Conservation (phyloP, 2,113 vertebrate species). For the Dasyornis broadbenti region DNA sequence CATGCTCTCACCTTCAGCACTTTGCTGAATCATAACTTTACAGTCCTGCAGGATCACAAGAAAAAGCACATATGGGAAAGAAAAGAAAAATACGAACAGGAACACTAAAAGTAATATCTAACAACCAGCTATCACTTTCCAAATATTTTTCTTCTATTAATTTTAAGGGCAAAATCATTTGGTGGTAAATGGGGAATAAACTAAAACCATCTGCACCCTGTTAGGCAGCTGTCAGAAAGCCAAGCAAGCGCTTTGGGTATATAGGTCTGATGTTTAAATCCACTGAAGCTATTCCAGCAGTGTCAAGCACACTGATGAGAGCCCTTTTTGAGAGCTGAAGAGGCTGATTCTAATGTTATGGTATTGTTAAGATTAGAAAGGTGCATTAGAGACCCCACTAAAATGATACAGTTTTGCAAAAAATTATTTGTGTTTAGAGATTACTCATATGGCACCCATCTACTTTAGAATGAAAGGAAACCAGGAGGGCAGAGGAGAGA, state of each 20-base stretch:
- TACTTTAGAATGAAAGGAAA: slow-evolving; percentile 18
- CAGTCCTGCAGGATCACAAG: background rate
- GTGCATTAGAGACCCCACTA: background rate
- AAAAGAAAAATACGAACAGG: slow-evolving; percentile 26
- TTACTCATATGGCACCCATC: slow-evolving; percentile 21
- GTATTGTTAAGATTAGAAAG: slow-evolving; percentile 11
- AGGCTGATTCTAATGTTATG: background rate
- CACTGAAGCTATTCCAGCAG: slow-evolving; percentile 32
- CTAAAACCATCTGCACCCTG: slow-evolving; percentile 48
- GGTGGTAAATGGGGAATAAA: slow-evolving; percentile 59
- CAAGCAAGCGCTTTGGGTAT: slow-evolving; percentile 17
- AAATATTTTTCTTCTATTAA: slow-evolving; percentile 64
- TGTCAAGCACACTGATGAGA: slow-evolving; percentile 3
- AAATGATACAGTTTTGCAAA: background rate
- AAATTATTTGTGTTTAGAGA: background rate
- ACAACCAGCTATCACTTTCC: slow-evolving; percentile 51
- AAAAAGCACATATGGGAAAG: background rate
- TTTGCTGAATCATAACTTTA: slow-evolving; percentile 5
- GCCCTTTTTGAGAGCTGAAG: background rate
- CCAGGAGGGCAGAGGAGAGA: background rate
- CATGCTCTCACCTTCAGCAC: background rate
- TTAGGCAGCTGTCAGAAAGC: slow-evolving; percentile 48
- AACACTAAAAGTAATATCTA: slow-evolving; percentile 46
- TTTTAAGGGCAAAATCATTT: slow-evolving; percentile 54
- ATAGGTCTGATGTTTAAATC: slow-evolving; percentile 8